These are phyloP conservation scores for Hemibagrus wyckioides DNA, from an alignment of 2,113 vertebrate genomes.

Conservation along the genomic window DNA sequence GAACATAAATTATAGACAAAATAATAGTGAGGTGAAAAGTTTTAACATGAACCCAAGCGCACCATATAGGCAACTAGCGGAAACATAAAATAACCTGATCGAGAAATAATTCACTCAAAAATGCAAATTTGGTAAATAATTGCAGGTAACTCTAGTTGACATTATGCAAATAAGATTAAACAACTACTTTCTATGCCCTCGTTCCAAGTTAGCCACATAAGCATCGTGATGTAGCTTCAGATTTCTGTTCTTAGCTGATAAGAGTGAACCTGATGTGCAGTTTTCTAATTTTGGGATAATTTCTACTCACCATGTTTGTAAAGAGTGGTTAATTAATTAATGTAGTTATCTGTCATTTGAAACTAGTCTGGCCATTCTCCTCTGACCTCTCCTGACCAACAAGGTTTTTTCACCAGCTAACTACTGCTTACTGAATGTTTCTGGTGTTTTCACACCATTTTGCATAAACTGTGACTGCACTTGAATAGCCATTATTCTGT, in stretches of 20 bases:
- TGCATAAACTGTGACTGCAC: background rate
- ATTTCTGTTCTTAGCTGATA: background rate
- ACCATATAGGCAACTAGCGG: background rate
- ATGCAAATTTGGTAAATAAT: background rate
- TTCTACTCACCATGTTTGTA: background rate
- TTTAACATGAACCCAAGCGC: background rate
- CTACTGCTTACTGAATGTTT: background rate
- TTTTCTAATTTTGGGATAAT: background rate
- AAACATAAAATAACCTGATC: background rate
- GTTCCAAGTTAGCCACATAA: background rate
- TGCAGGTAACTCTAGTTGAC: background rate
- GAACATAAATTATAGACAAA: constrained; percentile 49
- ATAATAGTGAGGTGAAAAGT: constrained; percentile 38
- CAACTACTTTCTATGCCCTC: background rate
- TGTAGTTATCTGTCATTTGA: background rate
- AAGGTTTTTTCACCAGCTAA: background rate
- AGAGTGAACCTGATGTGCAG: background rate
- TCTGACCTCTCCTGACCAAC: background rate
- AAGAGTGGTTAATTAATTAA: background rate
- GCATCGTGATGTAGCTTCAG: background rate
- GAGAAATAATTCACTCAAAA: background rate
- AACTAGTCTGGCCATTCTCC: background rate
- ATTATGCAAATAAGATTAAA: constrained; percentile 13
- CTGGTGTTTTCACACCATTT: background rate
- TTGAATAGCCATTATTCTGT: too few relatives aligned